Conservation (phyloP, 2,113 vertebrate genomes). For the Vombatus ursinus region DNA sequence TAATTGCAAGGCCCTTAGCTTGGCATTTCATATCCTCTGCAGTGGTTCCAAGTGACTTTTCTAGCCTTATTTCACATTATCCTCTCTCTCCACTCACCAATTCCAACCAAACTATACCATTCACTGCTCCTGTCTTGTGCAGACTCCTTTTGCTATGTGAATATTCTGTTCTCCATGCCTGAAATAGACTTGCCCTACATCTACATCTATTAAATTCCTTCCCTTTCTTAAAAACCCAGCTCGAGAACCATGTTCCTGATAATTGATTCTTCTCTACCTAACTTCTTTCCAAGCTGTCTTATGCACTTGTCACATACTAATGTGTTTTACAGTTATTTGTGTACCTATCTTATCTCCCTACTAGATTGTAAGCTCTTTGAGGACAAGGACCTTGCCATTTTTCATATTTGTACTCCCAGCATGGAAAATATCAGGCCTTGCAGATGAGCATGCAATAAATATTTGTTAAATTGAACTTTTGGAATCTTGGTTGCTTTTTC, state of each 20-base stretch:
- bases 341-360: not conserved
- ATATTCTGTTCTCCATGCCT: not conserved
- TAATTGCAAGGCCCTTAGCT: not conserved
- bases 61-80: not conserved
- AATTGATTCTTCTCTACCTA: not conserved
- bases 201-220: not conserved
- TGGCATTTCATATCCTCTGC: not conserved
- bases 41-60: not conserved
- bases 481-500: conserved; percentile 19
- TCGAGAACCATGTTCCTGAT: not conserved
- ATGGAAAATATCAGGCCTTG: not conserved
- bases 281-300: not conserved
- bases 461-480: conserved; percentile 3
- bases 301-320: not conserved
- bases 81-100: not conserved
- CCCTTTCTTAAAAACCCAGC: not conserved
- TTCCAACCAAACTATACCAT: not conserved
- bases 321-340: not conserved
- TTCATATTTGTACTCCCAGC: not conserved
- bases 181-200: not conserved
- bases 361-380: not conserved
- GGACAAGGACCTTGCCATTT: not conserved
- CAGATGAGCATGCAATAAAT: not conserved
- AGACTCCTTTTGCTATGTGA: not conserved
- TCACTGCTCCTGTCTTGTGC: not conserved